A percentile compares a stretch with the other conserved stretches of the same genome.
Evolutionary conservation across 2,113 vertebrate genomes (phyloP).

Genomic region (Thamnophis sirtalis): DNA sequence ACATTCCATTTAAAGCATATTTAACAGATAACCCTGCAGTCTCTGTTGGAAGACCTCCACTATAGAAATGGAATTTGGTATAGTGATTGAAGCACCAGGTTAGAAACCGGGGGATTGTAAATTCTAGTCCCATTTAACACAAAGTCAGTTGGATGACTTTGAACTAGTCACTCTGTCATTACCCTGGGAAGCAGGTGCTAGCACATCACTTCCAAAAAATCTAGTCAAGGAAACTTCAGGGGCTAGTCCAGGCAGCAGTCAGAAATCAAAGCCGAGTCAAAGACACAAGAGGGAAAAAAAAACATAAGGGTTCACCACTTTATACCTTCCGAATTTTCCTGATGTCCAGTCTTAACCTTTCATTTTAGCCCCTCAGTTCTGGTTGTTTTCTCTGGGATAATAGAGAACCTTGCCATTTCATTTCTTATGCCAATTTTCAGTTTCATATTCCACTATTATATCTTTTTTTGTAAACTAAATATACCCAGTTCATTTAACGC

Average conservation of each 20-base stretch:
- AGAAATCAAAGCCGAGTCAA: neutral
- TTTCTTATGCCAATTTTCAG: neutral
- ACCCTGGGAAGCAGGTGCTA: neutral
- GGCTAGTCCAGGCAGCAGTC: neutral
- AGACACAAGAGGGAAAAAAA: neutral
- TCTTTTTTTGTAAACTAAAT: neutral
- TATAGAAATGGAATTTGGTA: neutral
- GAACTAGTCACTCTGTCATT: neutral
- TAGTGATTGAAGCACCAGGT: neutral
- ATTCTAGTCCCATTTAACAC: neutral
- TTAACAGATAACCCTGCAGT: neutral
- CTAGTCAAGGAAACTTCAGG: neutral
- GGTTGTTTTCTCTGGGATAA: neutral
- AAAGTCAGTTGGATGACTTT: neutral
- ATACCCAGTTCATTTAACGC: neutral
- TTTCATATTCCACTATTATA: neutral
- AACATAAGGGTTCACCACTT: neutral
- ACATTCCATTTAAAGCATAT: neutral
- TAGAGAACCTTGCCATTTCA: neutral
- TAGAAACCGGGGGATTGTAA: neutral
- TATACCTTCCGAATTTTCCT: neutral
- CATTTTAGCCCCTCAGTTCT: neutral
- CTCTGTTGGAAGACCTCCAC: neutral
- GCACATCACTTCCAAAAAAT: neutral
- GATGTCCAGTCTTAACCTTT: neutral